These are phyloP conservation scores for Hemicrepidius hirtus DNA, from an alignment of 2,888 invertebrate genomes.

Conservation along the genomic window DNA sequence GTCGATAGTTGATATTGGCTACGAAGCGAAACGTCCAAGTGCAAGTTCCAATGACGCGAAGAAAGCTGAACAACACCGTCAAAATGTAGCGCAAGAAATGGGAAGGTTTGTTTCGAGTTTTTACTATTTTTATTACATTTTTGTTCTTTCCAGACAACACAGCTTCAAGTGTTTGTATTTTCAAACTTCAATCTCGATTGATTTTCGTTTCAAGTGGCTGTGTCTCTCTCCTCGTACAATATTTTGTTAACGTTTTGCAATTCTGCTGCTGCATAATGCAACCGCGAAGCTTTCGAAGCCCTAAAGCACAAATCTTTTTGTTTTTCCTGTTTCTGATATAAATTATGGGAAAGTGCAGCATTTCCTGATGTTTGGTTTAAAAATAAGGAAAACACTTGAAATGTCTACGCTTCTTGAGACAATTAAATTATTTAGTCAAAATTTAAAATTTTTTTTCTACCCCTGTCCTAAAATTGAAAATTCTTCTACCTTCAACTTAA, in stretches of 20 bases:
- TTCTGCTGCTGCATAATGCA: slow-evolving; percentile 26
- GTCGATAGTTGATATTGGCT: slow-evolving; percentile 48
- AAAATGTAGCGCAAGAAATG: slow-evolving; percentile 45
- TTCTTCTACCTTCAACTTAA: too few relatives aligned
- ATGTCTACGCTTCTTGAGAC: too few relatives aligned
- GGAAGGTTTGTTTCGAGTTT: slow-evolving; percentile 25
- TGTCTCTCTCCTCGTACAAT: slow-evolving; percentile 2
- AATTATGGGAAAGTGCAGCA: too few relatives aligned
- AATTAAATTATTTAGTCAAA: too few relatives aligned
- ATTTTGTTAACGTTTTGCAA: slow-evolving; percentile 33
- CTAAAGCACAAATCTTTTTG: not conserved
- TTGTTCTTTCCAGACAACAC: slow-evolving; percentile 30
- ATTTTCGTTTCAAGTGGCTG: slow-evolving; percentile 32
- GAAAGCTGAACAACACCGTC: slow-evolving; percentile 42
- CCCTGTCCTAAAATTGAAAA: too few relatives aligned
- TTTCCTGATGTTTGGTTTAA: too few relatives aligned
- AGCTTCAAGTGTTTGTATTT: slow-evolving; percentile 43
- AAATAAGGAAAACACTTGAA: too few relatives aligned
- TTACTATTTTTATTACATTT: slow-evolving; percentile 46
- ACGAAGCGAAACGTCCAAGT: slow-evolving; percentile 39
- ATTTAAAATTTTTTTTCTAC: too few relatives aligned
- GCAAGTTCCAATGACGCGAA: slow-evolving; percentile 48
- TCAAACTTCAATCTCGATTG: slow-evolving; percentile 49
- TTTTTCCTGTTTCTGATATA: too few relatives aligned
- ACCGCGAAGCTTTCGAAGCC: not conserved